Evolutionary conservation across 2,797 vertebrate species (phyloP), one percentile per base, ranked within the genome.

Genomic region (Sebastes nivosus): DNA sequence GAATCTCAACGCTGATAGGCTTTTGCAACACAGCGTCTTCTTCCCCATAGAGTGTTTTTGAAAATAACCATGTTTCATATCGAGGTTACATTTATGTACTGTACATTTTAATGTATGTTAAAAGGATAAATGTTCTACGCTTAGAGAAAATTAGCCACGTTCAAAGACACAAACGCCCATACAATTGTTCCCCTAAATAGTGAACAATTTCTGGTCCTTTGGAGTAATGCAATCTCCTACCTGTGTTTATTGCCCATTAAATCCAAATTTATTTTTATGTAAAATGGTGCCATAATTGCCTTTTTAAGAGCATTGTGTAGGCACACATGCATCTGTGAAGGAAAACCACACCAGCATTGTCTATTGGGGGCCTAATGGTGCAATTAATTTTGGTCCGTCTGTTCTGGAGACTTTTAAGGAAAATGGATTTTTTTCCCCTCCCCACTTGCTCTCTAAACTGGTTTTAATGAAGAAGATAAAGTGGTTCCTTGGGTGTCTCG

Each of bases 391-490:
- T 96, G 95, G 96, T 96, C 96, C 96, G 96, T 97, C 97, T 97
- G 97, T 98, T 98, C 96, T 95, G 94, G 96, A 97, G 97, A 98
- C 96, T 97, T 98, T 97, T 96, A 97, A 97, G 96, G 96, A 97
- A 97, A 98, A 98, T 97, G 89, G 95, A 96, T 97, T 96, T 96
- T 96, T 96, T 96, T 96, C 77, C 25, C 50, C 50, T 75, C 59
- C 67, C 74, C 67, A 36, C 87, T 88, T 83, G 67, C 84, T 96
- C 95, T 96, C 94, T 96, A 96, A 97, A 97, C 96, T 96, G 96
- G 96, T 96, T 97, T 97, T 98, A 98, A 98, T 98, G 96, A 98
- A 98, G 97, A 97, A 97, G 97, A 98, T 97, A 96, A 98, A 98
- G 96, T 95, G 94, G 86, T 95, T 96, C 95, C 95, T 96, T 95